Evolutionary conservation across 2,797 vertebrate genomes (phyloP).

Genomic region (Kryptolebias ocellatus): DNA sequence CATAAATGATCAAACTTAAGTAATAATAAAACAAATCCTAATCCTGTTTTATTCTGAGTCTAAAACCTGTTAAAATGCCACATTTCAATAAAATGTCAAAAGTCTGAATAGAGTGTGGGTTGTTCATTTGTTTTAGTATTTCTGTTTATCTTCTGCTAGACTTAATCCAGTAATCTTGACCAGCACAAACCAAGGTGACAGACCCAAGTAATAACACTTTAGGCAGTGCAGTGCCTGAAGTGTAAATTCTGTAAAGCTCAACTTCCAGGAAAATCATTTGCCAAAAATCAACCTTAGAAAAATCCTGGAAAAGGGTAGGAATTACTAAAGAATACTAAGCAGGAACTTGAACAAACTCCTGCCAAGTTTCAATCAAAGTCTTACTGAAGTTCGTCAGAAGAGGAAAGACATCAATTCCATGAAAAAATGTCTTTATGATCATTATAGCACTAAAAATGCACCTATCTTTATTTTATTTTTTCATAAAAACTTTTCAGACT

Average conservation of each 20-base stretch:
- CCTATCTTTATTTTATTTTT: too few species aligned
- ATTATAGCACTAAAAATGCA: too few species aligned
- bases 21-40: too few species aligned
- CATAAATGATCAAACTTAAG: neutral
- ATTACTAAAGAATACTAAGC: neutral
- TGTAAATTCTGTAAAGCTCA: neutral
- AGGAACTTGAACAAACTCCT: conserved; percentile 14
- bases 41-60: neutral
- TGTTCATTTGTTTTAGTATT: neutral
- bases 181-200: neutral
- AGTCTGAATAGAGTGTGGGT: neutral
- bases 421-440: too few species aligned
- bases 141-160: neutral
- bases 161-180: neutral
- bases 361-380: neutral
- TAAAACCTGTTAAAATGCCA: neutral
- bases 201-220: neutral
- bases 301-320: neutral
- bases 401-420: too few species aligned
- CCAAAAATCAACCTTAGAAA: neutral
- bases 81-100: neutral
- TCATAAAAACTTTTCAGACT: too few species aligned
- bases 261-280: conserved; percentile 1
- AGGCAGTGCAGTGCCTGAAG: neutral
- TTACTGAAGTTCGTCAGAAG: too few species aligned